Conservation (phyloP, 1,140 invertebrate species). For the Octopus sinensis region DNA sequence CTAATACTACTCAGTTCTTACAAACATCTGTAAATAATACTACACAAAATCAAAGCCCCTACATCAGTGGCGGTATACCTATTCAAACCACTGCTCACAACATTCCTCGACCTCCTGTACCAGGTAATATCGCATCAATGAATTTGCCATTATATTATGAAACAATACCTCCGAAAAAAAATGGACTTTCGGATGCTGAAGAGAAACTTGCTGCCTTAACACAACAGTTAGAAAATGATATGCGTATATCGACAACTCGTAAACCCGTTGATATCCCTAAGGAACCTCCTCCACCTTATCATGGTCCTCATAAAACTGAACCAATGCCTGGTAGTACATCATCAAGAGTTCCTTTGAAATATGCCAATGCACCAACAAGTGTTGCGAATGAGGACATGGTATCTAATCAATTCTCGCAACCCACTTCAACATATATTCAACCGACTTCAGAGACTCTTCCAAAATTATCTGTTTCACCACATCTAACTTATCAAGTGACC, state of each 20-base stretch:
- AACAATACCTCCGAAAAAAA: conserved; percentile 66
- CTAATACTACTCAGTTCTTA: conserved; percentile 9
- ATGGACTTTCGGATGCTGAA: conserved; percentile 53
- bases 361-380: not conserved
- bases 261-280: conserved; percentile 32
- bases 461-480: conserved; percentile 60
- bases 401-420: not conserved
- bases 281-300: conserved; percentile 53
- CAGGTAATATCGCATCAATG: no score
- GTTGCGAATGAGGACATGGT: not conserved
- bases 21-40: not conserved
- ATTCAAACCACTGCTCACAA: no score
- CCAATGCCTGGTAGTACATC: conserved; percentile 33
- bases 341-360: conserved; percentile 25
- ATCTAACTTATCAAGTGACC: conserved; percentile 84
- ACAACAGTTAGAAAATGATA: conserved; percentile 55
- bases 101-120: no score
- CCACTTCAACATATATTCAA: not conserved
- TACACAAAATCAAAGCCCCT: no score
- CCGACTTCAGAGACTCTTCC: not conserved
- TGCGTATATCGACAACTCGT: conserved; percentile 36
- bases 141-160: conserved; percentile 73
- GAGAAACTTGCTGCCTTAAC: conserved; percentile 57
- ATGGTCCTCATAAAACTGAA: conserved; percentile 54
- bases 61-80: no score